Base-by-base conservation (phyloP, 2,113 vertebrate species). In the Crotalus horridus region DNA sequence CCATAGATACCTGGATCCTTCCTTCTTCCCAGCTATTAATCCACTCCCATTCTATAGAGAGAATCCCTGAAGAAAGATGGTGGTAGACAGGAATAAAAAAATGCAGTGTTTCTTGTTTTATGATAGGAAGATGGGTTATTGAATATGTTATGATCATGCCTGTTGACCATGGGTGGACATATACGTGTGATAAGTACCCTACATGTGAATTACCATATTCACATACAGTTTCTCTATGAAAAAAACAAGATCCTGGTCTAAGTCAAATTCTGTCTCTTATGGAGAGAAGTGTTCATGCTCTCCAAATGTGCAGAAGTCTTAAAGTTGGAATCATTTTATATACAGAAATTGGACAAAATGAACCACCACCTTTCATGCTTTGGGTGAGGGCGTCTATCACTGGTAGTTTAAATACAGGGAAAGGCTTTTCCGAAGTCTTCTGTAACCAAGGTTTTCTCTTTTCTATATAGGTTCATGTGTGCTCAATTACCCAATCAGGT, bases 401-500 rank as follows among this genome's bases (percentile, higher is more conserved):
- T 53, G 33, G 3, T 33, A n/a, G 9, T 69, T 61, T 2, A 81
- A 33, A 55, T 46, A 43, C 1, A 43, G 9, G 29, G 9, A 61
- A 46, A 23, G 13, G 3, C 26, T 53, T 91, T 91, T 87, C 13
- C 56, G 23, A 39, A 29, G n/a, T 33, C 4, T n/a, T n/a, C 56
- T 39, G 29, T 90, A 26, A 0, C n/a, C 11, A 26, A 61, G 1
- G 20, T 0, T 33, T 6, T 89, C 2, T 1, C 69, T 0, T 0
- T 96, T 96, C 93, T 55, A 94, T 95, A n/a, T 94, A 99, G 99
- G 95, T 99, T 99, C 93, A 99, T 99, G 98, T 99, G 99, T 95
- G 99, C 99, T 94, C 99, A 99, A 97, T 98, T 99, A 95, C 99
- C 99, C 91, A 99, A 99, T 33, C 98, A 99, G 96, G 99, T 99